Percentiles rank a stretch among this genome's conserved stretches.
Conservation (phyloP, 2,888 invertebrate species). For the Ectemnius continuus region DNA sequence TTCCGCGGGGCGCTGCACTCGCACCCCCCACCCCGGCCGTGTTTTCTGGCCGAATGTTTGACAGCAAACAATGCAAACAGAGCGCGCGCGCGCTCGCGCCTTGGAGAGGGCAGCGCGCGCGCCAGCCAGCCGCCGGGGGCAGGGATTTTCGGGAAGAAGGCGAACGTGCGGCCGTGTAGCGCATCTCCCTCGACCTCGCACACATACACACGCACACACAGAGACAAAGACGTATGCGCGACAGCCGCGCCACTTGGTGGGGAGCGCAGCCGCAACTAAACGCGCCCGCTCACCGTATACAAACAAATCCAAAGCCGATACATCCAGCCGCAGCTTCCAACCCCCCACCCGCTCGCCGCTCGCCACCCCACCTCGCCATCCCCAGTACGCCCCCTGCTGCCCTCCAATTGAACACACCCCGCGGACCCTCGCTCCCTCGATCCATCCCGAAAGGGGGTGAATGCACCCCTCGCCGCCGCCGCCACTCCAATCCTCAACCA, state of each 20-base stretch:
- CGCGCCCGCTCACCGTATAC: conserved; percentile 55
- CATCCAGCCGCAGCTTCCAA: background rate
- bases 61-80: conserved; percentile 74
- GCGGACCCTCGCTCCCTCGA: background rate
- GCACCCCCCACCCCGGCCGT: conserved; percentile 55
- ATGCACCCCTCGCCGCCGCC: conserved; percentile 26
- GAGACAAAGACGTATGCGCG: background rate
- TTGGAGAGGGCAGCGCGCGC: too few species aligned
- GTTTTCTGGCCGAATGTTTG: conserved; percentile 74
- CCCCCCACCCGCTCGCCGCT: background rate
- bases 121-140: conserved; percentile 41
- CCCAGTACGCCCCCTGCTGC: conserved; percentile 20
- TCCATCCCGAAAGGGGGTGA: conserved; percentile 35
- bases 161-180: conserved; percentile 9
- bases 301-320: conserved; percentile 69
- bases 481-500: too few species aligned
- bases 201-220: too few species aligned
- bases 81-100: conserved; percentile 37
- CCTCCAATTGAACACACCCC: conserved; percentile 9
- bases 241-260: conserved; percentile 35
- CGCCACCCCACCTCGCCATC: background rate
- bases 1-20: conserved; percentile 14
- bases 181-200: too few species aligned
- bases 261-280: conserved; percentile 73
- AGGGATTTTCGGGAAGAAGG: conserved; percentile 50